Base-by-base conservation (phyloP, 2,888 invertebrate genomes). In the Hydrotaea cyrtoneurina region DNA sequence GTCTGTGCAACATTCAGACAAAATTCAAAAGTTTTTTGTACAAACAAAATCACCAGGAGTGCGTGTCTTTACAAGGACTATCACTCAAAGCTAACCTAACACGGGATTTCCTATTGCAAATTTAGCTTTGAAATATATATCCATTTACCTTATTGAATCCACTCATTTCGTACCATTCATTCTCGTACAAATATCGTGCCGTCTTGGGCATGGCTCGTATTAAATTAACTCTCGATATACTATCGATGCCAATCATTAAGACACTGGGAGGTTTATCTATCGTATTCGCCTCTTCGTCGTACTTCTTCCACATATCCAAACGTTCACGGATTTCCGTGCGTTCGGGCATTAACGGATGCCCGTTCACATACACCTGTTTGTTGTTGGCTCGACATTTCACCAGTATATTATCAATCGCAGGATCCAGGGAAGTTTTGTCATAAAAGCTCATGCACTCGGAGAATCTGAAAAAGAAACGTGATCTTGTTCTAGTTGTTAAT, bases 201-300 rank as follows among this genome's bases (percentile, higher is more conserved):
- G 97, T 97, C 88, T 94, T 93, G 0, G 96, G 95, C 95, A 98
- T 95, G 10, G 96, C 95, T 73, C 96, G 94, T 21, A 95, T 93
- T 78, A 97, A 94, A 90, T 97, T 96, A 57, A 96, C 93, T 78
- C 97, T 92, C 0, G 98, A 97, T 88, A 98, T 95, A 62, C 97
- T 96, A 90, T 98, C 97, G 88, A 98, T 95, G 53, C 97, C 98
- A 19, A 98, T 90, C 90, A 97, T 93, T 39, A 98, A 92, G 0
- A 98, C 95, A 89, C 95, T 96, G 19, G 95, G 91, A 0, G 89
- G 86, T 8, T 80, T 85, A 13, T 71, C 73, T 57, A 93, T 93
- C 21, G 90, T 88, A n/a, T 85, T 93, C 0, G 80, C 62, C n/a
- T 77, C 55, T 19, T 17, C 23, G 26, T 87, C 87, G 3, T 82